These are phyloP conservation scores for Lepus europaeus DNA, from an alignment of 2,113 vertebrate genomes.

Conservation along the genomic window DNA sequence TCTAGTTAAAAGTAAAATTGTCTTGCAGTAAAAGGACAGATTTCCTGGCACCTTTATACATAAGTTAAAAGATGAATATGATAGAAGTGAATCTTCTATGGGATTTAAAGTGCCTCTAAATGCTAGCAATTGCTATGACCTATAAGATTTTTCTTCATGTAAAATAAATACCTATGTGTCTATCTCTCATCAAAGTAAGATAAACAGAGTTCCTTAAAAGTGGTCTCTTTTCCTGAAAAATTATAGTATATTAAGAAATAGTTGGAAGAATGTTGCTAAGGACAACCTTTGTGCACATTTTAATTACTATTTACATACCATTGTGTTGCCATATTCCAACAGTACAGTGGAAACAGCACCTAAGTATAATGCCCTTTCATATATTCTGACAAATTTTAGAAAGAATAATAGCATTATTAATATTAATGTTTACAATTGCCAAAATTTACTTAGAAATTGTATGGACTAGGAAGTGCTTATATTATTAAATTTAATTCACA, in stretches of 20 bases:
- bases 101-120: slow-evolving; percentile 64
- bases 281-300: not conserved
- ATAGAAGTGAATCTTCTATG: not conserved
- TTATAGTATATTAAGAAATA: slow-evolving; percentile 38
- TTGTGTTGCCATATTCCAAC: slow-evolving; percentile 7
- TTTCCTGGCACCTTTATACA: slow-evolving; percentile 22
- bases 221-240: slow-evolving; percentile 57
- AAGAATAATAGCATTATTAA: not conserved
- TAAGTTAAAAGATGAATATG: not conserved
- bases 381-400: slow-evolving; percentile 9
- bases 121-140: slow-evolving; percentile 58
- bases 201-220: slow-evolving; percentile 71
- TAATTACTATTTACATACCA: not conserved
- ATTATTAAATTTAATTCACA: not conserved
- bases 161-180: slow-evolving; percentile 57
- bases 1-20: slow-evolving; percentile 53
- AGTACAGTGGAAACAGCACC: not conserved
- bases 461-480: not conserved
- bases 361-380: slow-evolving; percentile 21
- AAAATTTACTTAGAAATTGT: slow-evolving; percentile 32
- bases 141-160: not conserved
- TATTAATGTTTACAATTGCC: not conserved
- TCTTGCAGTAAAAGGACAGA: slow-evolving; percentile 19
- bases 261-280: not conserved
- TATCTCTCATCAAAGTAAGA: slow-evolving; percentile 59